phyloP scores from a whole-genome alignment of 2,888 invertebrate genomes.

The Seladonia tumulorum region DNA sequence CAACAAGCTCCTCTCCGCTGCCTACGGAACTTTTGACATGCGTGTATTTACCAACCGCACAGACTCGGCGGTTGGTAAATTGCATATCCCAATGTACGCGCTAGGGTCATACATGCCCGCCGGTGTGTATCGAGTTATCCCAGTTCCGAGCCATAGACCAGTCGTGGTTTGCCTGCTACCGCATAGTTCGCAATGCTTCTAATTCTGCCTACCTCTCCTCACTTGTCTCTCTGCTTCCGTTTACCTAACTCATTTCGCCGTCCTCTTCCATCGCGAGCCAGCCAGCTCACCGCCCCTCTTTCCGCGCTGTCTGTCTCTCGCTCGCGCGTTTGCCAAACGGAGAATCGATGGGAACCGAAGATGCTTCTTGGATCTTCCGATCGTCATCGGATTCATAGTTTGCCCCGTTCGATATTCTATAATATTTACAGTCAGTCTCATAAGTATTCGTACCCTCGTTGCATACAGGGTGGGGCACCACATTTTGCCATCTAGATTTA shows the following conservation, averaged over 20 bases:
- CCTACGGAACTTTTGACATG: conserved; percentile 67
- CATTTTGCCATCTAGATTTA: too few species aligned
- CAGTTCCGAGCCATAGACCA: conserved; percentile 67
- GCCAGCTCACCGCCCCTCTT: neutral
- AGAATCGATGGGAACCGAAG: neutral
- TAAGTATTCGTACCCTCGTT: too few species aligned
- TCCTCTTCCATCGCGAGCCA: neutral
- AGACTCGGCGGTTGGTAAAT: conserved; percentile 69
- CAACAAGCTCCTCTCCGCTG: conserved; percentile 10
- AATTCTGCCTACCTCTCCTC: conserved; percentile 63
- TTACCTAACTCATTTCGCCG: conserved; percentile 36
- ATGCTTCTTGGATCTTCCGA: neutral
- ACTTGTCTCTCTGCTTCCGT: conserved; percentile 33
- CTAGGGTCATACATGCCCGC: conserved; percentile 55
- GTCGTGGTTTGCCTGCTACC: conserved; percentile 65
- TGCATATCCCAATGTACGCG: conserved; percentile 71
- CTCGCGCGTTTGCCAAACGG: neutral
- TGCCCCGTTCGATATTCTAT: neutral
- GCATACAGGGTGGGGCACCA: too few species aligned
- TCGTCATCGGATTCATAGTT: neutral
- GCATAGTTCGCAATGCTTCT: conserved; percentile 72
- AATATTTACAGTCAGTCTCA: too few species aligned
- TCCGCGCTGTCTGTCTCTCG: neutral
- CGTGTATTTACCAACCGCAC: conserved; percentile 65
- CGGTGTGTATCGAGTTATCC: conserved; percentile 72